A percentile compares a stretch with the other conserved stretches of the same genome.
Conservation (phyloP, 2,113 vertebrate genomes). For the Marmota flaviventris region DNA sequence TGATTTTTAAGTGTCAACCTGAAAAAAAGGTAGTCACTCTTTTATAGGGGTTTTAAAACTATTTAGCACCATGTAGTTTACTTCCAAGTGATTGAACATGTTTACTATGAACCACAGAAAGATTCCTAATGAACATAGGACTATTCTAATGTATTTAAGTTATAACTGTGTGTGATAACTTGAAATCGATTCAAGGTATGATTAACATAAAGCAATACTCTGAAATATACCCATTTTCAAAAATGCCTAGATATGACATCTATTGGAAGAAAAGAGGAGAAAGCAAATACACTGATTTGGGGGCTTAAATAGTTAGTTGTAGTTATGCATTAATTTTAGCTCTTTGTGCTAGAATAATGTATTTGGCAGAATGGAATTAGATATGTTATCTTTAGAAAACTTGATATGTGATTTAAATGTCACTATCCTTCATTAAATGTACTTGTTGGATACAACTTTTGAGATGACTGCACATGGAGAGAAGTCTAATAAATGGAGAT, state of each 20-base stretch:
- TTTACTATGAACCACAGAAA: conserved; percentile 51
- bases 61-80: conserved; percentile 1
- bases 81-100: conserved; percentile 20
- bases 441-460: conserved; percentile 34
- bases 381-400: conserved; percentile 58
- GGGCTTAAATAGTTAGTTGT: not conserved
- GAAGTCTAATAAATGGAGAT: conserved; percentile 41
- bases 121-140: conserved; percentile 23
- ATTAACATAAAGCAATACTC: conserved; percentile 15
- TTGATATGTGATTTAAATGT: conserved; percentile 45
- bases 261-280: not conserved
- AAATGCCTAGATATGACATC: not conserved
- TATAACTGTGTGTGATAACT: not conserved
- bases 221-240: conserved; percentile 35
- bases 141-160: not conserved
- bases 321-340: conserved; percentile 43
- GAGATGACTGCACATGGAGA: conserved; percentile 13
- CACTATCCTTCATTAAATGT: conserved; percentile 23
- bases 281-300: conserved; percentile 36
- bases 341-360: conserved; percentile 21
- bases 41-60: conserved; percentile 37
- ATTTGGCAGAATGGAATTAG: conserved; percentile 52
- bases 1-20: not conserved
- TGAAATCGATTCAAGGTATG: conserved; percentile 22
- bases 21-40: not conserved